A percentile compares a stretch with the other conserved stretches of the same genome.
phyloP scores from a whole-genome alignment of 2,888 invertebrate species.

The Pandemis heparana region DNA sequence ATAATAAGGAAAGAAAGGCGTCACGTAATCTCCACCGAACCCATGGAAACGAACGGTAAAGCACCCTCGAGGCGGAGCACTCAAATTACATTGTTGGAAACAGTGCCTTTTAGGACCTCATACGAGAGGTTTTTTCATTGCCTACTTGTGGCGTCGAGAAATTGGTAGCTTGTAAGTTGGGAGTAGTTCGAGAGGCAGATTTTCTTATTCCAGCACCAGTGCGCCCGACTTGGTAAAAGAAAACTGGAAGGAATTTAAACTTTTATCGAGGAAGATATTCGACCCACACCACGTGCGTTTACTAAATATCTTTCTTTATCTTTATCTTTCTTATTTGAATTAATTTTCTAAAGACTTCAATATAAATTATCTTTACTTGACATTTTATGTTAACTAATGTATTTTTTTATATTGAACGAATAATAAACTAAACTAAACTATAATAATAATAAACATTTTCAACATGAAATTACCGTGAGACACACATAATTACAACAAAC shows the following conservation, averaged over 20 bases:
- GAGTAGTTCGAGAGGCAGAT: slow-evolving; percentile 9
- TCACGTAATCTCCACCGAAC: slow-evolving; percentile 12
- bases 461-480: too few species aligned
- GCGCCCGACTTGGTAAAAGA: not conserved
- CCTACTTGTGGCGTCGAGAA: slow-evolving; percentile 35
- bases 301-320: too few species aligned
- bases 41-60: slow-evolving; percentile 49
- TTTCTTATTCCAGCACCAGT: slow-evolving; percentile 6
- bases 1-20: slow-evolving; percentile 12
- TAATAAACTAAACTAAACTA: too few species aligned
- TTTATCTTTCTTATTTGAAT: too few species aligned
- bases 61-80: slow-evolving; percentile 47
- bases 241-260: not conserved
- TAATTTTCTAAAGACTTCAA: too few species aligned
- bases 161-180: slow-evolving; percentile 15
- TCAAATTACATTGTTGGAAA: slow-evolving; percentile 56
- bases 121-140: slow-evolving; percentile 44
- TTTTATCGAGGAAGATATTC: too few species aligned
- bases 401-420: too few species aligned
- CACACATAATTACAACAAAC: too few species aligned
- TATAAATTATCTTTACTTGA: too few species aligned
- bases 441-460: too few species aligned
- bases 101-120: slow-evolving; percentile 49
- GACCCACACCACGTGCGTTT: too few species aligned
- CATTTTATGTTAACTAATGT: too few species aligned